phyloP scores from a whole-genome alignment of 1,140 invertebrate genomes.

The Meloidogyne hapla region DNA sequence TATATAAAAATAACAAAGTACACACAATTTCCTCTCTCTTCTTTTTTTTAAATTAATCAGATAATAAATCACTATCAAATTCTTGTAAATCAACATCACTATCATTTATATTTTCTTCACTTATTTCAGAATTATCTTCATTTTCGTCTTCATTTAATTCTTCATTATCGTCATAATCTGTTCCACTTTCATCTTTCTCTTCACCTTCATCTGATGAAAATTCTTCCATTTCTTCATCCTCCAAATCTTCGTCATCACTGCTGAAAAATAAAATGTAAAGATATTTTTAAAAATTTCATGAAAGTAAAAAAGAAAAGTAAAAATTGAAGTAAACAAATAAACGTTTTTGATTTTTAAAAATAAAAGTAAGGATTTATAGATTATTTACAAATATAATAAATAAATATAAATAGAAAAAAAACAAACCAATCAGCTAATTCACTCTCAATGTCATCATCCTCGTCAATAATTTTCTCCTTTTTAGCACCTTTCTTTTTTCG shows the following conservation, averaged over 20 bases:
- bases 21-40: neutral
- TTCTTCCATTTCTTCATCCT: slow-evolving; percentile 46
- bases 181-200: slow-evolving; percentile 65
- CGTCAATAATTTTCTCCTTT: neutral
- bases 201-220: slow-evolving; percentile 58
- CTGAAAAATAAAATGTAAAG: neutral
- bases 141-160: slow-evolving; percentile 63
- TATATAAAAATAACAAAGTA: neutral
- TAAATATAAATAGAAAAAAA: no score
- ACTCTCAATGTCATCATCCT: slow-evolving; percentile 14
- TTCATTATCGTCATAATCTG: slow-evolving; percentile 64
- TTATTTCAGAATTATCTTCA: slow-evolving; percentile 24
- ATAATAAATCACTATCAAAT: neutral
- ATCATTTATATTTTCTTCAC: slow-evolving; percentile 28
- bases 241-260: slow-evolving; percentile 58
- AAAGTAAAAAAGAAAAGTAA: neutral
- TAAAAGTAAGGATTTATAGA: no score
- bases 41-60: no score
- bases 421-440: slow-evolving; percentile 21
- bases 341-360: slow-evolving; percentile 22
- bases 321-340: neutral
- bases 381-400: no score
- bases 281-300: neutral
- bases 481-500: slow-evolving; percentile 27
- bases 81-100: slow-evolving; percentile 30